These are phyloP conservation scores for Agelastica alni DNA, from an alignment of 2,888 invertebrate genomes.

Conservation along the genomic window DNA sequence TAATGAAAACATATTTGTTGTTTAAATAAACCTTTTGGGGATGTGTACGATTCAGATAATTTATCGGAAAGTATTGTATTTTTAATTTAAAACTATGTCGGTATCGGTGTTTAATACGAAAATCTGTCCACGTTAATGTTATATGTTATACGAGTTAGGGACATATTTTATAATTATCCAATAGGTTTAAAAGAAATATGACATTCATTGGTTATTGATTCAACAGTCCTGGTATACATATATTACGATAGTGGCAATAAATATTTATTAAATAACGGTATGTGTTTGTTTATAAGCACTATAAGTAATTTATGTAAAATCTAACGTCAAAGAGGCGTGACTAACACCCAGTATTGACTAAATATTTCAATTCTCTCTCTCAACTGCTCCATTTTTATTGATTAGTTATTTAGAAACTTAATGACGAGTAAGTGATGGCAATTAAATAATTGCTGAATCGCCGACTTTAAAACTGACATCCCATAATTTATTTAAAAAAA, in stretches of 20 bases:
- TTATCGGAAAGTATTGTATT: not conserved
- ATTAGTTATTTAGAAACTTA: constrained; percentile 16
- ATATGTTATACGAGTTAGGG: too few relatives aligned
- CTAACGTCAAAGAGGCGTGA: constrained; percentile 24
- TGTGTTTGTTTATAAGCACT: constrained; percentile 27
- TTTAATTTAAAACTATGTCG: too few relatives aligned
- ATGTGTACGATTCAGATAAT: not conserved
- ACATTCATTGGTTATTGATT: constrained; percentile 8
- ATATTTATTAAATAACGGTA: constrained; percentile 34
- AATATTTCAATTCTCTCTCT: constrained; percentile 19
- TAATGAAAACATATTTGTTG: too few relatives aligned
- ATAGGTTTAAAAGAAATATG: not conserved
- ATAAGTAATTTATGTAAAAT: constrained; percentile 25
- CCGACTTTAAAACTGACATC: constrained; percentile 12
- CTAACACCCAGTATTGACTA: constrained; percentile 24
- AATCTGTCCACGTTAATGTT: too few relatives aligned
- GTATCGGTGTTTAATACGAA: too few relatives aligned
- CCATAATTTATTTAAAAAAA: constrained; percentile 10
- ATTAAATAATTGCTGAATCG: constrained; percentile 22
- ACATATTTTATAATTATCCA: too few relatives aligned
- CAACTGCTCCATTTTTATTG: constrained; percentile 19
- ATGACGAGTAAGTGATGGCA: constrained; percentile 8
- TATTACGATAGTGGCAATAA: constrained; percentile 16
- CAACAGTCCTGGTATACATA: constrained; percentile 2
- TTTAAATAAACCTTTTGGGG: not conserved